These are phyloP conservation scores for Catamblyrhynchus diadema DNA, from an alignment of 2,797 vertebrate genomes.

Conservation along the genomic window DNA sequence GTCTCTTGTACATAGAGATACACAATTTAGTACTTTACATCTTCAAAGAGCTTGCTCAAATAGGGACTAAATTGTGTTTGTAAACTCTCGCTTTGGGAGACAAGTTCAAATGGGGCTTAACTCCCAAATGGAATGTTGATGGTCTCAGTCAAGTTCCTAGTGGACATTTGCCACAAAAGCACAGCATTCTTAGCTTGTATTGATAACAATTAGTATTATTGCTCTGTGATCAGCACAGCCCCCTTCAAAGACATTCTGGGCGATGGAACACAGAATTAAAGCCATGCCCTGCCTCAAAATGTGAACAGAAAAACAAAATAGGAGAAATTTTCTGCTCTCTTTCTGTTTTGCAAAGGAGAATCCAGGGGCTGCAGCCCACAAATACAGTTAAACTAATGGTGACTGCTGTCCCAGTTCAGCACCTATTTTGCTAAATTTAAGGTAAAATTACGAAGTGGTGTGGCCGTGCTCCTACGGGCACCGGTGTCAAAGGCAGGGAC, in stretches of 20 bases:
- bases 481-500: neutral
- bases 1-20: conserved; percentile 49
- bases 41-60: conserved; percentile 49
- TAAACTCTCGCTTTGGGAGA: conserved; percentile 64
- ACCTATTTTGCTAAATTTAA: neutral
- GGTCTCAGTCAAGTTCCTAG: conserved; percentile 58
- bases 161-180: conserved; percentile 62
- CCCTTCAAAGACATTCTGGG: neutral
- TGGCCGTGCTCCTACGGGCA: neutral
- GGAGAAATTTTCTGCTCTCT: neutral
- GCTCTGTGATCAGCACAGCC: conserved; percentile 26
- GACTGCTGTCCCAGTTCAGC: neutral
- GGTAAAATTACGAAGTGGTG: neutral
- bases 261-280: neutral
- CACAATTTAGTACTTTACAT: conserved; percentile 57
- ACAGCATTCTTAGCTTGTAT: conserved; percentile 17
- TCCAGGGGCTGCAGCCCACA: neutral
- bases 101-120: conserved; percentile 60
- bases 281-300: neutral
- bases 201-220: conserved; percentile 45
- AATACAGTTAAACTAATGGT: neutral
- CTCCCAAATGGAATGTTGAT: conserved; percentile 55
- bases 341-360: neutral
- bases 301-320: neutral
- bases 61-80: conserved; percentile 54